Percentiles rank a stretch among this genome's conserved stretches.
phyloP scores from a whole-genome alignment of 2,888 invertebrate genomes.

The Machimus atricapillus region DNA sequence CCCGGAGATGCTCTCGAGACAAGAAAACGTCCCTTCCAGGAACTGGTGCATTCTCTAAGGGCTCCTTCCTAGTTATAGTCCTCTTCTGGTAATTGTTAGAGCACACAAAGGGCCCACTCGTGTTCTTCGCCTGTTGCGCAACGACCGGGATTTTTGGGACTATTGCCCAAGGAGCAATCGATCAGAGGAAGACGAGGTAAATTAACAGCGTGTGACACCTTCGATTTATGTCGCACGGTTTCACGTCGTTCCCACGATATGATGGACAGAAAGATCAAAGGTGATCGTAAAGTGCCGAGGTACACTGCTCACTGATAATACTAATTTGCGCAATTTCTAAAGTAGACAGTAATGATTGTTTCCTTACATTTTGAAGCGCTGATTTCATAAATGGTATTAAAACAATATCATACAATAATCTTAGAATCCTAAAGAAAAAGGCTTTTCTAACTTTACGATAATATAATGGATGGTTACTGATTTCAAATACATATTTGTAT shows the following conservation, averaged over 20 bases:
- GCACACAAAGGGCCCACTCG: neutral
- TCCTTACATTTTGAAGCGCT: too few species aligned
- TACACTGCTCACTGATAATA: neutral
- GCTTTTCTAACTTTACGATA: too few species aligned
- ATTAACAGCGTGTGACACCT: neutral
- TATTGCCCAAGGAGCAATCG: neutral
- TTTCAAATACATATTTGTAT: too few species aligned
- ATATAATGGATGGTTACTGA: too few species aligned
- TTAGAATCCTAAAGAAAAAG: too few species aligned
- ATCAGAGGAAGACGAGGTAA: neutral
- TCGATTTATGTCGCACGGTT: neutral
- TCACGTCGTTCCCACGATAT: neutral
- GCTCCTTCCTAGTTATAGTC: neutral
- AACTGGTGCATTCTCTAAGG: neutral
- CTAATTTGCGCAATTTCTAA: neutral
- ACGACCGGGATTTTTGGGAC: neutral
- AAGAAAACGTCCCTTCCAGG: constrained; percentile 17
- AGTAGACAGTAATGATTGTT: too few species aligned
- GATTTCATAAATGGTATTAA: neutral
- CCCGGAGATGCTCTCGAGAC: neutral
- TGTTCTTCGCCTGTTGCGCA: neutral
- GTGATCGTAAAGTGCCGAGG: neutral
- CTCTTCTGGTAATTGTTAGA: constrained; percentile 14
- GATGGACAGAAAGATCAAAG: neutral
- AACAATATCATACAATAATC: too few species aligned